phyloP scores from a whole-genome alignment of 2,113 vertebrate genomes.

The Condylura cristata region DNA sequence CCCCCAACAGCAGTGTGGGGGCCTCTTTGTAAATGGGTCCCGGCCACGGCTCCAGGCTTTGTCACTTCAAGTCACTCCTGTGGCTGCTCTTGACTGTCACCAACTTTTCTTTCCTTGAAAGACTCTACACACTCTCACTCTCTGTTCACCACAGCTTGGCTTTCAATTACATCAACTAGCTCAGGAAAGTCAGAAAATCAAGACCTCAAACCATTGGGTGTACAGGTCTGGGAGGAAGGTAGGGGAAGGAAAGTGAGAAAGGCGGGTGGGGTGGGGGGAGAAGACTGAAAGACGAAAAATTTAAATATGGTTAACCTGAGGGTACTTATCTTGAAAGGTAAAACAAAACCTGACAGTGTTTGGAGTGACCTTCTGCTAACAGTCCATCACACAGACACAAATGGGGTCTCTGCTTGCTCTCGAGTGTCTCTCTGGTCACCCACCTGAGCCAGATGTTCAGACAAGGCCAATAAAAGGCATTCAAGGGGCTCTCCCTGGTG shows the following conservation, averaged over 20 bases:
- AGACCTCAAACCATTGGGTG: background rate
- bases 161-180: constrained; percentile 68
- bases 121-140: background rate
- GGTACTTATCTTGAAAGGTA: constrained; percentile 54
- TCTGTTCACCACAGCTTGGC: constrained; percentile 44
- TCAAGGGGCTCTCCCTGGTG: too few relatives aligned
- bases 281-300: constrained; percentile 26
- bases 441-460: background rate
- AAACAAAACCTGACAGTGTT: constrained; percentile 63
- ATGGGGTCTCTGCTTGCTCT: background rate
- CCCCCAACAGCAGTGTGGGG: background rate
- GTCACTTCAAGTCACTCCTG: background rate
- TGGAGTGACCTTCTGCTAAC: constrained; percentile 63
- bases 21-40: background rate
- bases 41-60: background rate
- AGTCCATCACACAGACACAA: constrained; percentile 36
- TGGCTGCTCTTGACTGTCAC: background rate
- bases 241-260: background rate
- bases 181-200: constrained; percentile 53
- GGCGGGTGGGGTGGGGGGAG: background rate
- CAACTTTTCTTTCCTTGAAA: constrained; percentile 29
- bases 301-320: background rate
- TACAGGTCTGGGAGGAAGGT: background rate
- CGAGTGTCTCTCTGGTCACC: background rate
- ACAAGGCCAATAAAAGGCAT: background rate